phyloP scores from a whole-genome alignment of 2,888 invertebrate genomes.

The Notodonta dromedarius region DNA sequence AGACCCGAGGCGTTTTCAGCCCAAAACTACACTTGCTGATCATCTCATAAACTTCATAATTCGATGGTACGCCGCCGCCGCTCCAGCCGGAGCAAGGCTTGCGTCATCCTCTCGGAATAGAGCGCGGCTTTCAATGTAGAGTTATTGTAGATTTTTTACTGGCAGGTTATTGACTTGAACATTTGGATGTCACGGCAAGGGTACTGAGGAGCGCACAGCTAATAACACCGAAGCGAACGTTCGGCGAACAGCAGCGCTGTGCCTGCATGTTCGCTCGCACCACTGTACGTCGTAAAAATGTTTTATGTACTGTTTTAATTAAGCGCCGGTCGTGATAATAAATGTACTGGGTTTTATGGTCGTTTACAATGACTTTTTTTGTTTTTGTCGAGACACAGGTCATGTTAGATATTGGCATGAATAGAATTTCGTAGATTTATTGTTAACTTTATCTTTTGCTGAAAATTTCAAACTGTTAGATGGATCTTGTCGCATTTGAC shows the following conservation, averaged over 20 bases:
- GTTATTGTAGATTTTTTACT: constrained; percentile 75
- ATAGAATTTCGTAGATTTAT: background rate
- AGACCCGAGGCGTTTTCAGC: constrained; percentile 36
- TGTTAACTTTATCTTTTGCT: background rate
- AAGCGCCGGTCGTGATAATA: constrained; percentile 12
- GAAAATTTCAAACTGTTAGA: too few relatives aligned
- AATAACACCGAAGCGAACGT: constrained; percentile 36
- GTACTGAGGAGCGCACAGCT: constrained; percentile 46
- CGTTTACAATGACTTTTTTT: constrained; percentile 1
- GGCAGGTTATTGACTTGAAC: constrained; percentile 74
- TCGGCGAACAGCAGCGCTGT: constrained; percentile 15
- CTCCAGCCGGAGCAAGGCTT: constrained; percentile 44
- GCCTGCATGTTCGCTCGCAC: constrained; percentile 15
- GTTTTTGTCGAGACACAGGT: background rate
- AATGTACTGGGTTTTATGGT: constrained; percentile 2
- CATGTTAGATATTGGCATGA: background rate
- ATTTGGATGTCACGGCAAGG: constrained; percentile 81
- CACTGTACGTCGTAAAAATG: constrained; percentile 25
- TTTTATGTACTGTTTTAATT: constrained; percentile 31
- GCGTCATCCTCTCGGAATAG: constrained; percentile 77
- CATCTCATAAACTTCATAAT: constrained; percentile 51
- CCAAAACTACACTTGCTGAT: constrained; percentile 44
- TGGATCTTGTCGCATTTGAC: too few relatives aligned
- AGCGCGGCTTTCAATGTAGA: constrained; percentile 68
- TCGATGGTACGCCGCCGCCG: constrained; percentile 33